Percentiles rank a stretch among this genome's conserved stretches.
phyloP scores from a whole-genome alignment of 2,113 vertebrate genomes.

The Eulemur macaco region DNA sequence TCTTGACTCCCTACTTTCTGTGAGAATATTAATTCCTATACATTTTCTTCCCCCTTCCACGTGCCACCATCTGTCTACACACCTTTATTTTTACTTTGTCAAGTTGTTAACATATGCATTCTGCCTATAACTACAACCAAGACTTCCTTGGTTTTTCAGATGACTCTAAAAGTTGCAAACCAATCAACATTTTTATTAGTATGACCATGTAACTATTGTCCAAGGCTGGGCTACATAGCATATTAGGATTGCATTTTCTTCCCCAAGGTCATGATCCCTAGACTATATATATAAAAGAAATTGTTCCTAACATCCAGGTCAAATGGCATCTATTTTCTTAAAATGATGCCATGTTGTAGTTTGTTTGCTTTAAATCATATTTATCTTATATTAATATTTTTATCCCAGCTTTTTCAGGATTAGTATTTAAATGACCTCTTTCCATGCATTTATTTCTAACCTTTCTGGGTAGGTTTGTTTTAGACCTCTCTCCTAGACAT shows the following conservation, averaged over 20 bases:
- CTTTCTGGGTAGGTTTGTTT: neutral
- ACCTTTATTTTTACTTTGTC: neutral
- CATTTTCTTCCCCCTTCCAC: neutral
- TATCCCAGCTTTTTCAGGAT: neutral
- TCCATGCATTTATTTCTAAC: neutral
- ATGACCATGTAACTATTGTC: neutral
- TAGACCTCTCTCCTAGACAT: neutral
- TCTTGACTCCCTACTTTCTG: neutral
- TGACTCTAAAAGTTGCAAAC: conserved; percentile 29
- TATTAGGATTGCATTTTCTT: conserved; percentile 4
- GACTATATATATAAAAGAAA: neutral
- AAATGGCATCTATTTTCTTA: conserved; percentile 1
- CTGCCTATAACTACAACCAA: neutral
- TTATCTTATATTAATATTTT: neutral
- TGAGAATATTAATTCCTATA: neutral
- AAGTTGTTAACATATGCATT: neutral
- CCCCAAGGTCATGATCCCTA: neutral
- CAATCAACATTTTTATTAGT: neutral
- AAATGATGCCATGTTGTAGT: conserved; percentile 20
- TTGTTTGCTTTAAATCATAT: neutral
- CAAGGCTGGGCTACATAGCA: neutral
- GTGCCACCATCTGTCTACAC: neutral
- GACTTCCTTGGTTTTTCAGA: neutral
- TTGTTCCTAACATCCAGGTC: neutral
- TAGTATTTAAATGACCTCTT: neutral